phyloP scores from a whole-genome alignment of 1,140 invertebrate genomes.

The Anastrepha obliqua region DNA sequence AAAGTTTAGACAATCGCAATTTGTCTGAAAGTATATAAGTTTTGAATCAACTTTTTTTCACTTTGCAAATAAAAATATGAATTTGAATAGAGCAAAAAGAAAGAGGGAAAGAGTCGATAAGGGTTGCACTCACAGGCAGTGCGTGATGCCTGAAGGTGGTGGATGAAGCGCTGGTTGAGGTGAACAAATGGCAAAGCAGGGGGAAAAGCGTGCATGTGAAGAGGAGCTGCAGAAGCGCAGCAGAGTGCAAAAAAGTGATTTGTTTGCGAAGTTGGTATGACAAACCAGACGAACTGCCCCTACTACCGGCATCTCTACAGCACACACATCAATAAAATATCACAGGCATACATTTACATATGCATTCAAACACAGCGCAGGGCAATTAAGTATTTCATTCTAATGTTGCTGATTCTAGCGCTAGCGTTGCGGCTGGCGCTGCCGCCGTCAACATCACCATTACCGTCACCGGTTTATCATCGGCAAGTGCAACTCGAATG shows the following conservation, averaged over 20 bases:
- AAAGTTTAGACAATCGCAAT: neutral
- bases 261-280: conserved; percentile 16
- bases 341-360: neutral
- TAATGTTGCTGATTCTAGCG: neutral
- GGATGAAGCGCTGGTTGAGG: neutral
- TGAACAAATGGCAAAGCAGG: neutral
- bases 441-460: neutral
- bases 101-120: neutral
- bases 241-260: conserved; percentile 5
- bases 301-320: neutral
- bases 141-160: neutral
- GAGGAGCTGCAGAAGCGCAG: neutral
- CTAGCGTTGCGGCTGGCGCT: neutral
- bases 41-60: neutral
- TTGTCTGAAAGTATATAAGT: conserved; percentile 19
- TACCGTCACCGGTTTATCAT: neutral
- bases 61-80: neutral
- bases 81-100: neutral
- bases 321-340: neutral
- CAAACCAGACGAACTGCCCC: conserved; percentile 2
- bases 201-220: neutral
- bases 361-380: neutral
- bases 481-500: neutral
- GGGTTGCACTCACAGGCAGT: conserved; percentile 22
- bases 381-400: conserved; percentile 25